Evolutionary conservation across 2,888 invertebrate genomes (phyloP).

Genomic region (Daptonema setosum): DNA sequence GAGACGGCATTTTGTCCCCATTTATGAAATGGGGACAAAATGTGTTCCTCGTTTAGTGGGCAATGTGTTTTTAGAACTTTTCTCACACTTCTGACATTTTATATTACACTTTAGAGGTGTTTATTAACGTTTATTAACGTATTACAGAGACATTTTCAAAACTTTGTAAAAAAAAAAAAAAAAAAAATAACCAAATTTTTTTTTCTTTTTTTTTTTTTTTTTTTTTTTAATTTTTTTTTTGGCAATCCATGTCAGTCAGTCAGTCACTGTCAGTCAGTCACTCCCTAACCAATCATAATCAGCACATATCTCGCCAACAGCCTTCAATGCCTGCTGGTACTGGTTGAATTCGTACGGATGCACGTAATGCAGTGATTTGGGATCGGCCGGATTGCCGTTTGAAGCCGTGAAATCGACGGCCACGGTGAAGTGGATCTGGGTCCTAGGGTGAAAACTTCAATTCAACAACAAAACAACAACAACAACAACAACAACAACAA

Average conservation of each 20-base stretch:
- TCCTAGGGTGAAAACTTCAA: constrained; percentile 12
- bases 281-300: constrained; percentile 28
- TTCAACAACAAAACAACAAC: neutral
- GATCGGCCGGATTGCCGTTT: constrained; percentile 27
- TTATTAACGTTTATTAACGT: too few relatives aligned
- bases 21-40: too few relatives aligned
- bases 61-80: too few relatives aligned
- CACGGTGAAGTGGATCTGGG: constrained; percentile 29
- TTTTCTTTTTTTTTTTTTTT: too few relatives aligned
- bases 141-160: neutral
- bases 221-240: too few relatives aligned
- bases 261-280: too few relatives aligned
- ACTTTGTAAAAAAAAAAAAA: neutral
- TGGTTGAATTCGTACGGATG: constrained; percentile 30
- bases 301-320: constrained; percentile 33
- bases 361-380: constrained; percentile 26
- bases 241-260: too few relatives aligned
- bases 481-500: neutral
- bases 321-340: constrained; percentile 30
- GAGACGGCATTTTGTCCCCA: too few relatives aligned
- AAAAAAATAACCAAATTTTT: too few relatives aligned
- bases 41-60: too few relatives aligned
- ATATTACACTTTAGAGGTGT: too few relatives aligned
- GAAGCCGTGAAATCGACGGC: constrained; percentile 32
- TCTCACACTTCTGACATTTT: too few relatives aligned